Base-by-base conservation (phyloP, 2,888 invertebrate genomes). In the Resseliella maxima region DNA sequence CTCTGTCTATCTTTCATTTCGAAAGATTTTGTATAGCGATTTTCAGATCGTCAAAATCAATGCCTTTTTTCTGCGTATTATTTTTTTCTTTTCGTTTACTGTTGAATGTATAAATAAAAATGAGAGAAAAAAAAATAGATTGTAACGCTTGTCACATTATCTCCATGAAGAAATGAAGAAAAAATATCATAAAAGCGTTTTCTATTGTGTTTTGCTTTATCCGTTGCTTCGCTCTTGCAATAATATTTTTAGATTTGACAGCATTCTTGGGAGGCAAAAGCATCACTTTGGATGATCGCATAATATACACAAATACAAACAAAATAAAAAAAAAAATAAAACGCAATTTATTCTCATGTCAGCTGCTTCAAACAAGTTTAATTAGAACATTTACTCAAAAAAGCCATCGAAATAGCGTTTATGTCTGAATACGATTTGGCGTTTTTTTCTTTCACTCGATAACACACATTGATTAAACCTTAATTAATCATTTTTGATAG, bases 401-500 rank as follows among this genome's bases (percentile, higher is more conserved):
- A 12, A 1, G 38, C 8, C n/a, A n/a, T n/a, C 83, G 8, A 12
- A 83, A 24, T 8, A n/a, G n/a, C 21, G n/a, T 5, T 15, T 8
- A 72, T 72, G 31, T 72, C 15, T 35, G 15, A 36, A 72, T 72
- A 36, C 35, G 72, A 59, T 59, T 72, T 83, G 83, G 5, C 38
- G 24, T 38, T 38, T 83, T 83, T 83, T 38, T 72, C n/a, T 15
- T 35, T 72, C 35, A 38, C n/a, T 83, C 38, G 38, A 83, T 38
- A 83, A 83, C 38, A 38, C 83, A 38, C 38, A 83, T 83, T 83
- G 83, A 38, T 83, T 83, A 83, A 83, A 38, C 36, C 38, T n/a
- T 83, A 38, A 83, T 83, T 83, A 83, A 83, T 83, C 83, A 83
- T 83, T 83, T 83, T 83, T 83, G 21, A 83, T 83, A 83, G 83